A percentile compares a stretch with the other conserved stretches of the same genome.
Conservation (phyloP, 2,888 invertebrate species). For the Keiferia lycopersicella region DNA sequence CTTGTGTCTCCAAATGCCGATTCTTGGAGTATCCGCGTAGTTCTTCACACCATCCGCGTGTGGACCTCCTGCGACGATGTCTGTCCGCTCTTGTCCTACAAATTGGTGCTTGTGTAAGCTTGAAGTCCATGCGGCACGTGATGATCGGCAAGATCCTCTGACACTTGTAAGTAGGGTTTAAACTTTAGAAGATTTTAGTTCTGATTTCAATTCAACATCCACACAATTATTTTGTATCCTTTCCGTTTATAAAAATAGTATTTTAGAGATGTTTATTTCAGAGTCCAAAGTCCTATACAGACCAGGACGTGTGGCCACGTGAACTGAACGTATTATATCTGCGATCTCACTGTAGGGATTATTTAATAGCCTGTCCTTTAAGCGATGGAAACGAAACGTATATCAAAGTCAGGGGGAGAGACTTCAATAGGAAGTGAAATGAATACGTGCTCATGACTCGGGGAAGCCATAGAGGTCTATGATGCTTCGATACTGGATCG, state of each 20-base stretch:
- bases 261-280: not conserved
- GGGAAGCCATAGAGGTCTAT: conserved; percentile 46
- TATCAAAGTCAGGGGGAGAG: conserved; percentile 57
- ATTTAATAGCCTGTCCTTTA: conserved; percentile 45
- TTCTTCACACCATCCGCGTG: too few relatives aligned
- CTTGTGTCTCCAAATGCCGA: too few relatives aligned
- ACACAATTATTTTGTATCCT: too few relatives aligned
- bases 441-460: conserved; percentile 51
- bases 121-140: too few relatives aligned
- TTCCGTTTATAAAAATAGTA: not conserved
- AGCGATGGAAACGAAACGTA: conserved; percentile 59
- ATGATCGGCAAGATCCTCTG: too few relatives aligned
- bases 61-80: too few relatives aligned
- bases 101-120: too few relatives aligned
- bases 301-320: not conserved
- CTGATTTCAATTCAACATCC: too few relatives aligned
- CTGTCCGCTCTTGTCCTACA: too few relatives aligned
- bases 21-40: too few relatives aligned
- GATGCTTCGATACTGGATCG: conserved; percentile 22
- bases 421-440: conserved; percentile 63
- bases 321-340: conserved; percentile 2
- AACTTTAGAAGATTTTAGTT: too few relatives aligned
- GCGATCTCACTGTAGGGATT: not conserved
- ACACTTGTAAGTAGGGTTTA: too few relatives aligned
- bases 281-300: not conserved